Conservation (phyloP, 2,888 invertebrate genomes). For the Eupithecia vulgata region DNA sequence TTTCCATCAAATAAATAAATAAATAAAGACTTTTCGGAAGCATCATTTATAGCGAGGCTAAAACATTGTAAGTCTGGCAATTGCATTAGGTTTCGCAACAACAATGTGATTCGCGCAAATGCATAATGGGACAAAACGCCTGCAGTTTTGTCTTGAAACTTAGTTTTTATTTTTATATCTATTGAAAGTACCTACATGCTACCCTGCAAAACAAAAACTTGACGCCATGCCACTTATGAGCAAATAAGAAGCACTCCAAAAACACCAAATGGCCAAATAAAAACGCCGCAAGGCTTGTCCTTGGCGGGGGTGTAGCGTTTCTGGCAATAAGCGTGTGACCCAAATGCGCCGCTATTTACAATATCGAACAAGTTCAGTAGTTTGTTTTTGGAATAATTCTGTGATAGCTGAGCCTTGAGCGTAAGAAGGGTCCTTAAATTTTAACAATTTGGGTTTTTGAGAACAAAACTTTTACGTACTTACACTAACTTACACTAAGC, state of each 20-base stretch:
- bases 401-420: neutral
- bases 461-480: no score
- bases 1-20: no score
- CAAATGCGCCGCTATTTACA: constrained; percentile 74
- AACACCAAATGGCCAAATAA: constrained; percentile 42
- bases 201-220: constrained; percentile 5
- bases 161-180: no score
- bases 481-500: no score
- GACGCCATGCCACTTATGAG: constrained; percentile 13
- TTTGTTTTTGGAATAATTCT: constrained; percentile 13
- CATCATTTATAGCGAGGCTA: neutral
- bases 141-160: no score
- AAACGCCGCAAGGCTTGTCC: constrained; percentile 56
- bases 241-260: constrained; percentile 37
- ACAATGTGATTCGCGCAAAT: no score
- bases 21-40: neutral
- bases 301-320: constrained; percentile 72
- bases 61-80: neutral
- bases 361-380: constrained; percentile 72
- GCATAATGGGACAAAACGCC: no score
- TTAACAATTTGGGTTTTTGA: neutral
- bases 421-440: neutral
- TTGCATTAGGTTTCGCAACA: neutral
- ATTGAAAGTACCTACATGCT: no score
- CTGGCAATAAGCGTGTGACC: constrained; percentile 78